Conservation (phyloP, 2,113 vertebrate genomes). For the Menidia beryllina region DNA sequence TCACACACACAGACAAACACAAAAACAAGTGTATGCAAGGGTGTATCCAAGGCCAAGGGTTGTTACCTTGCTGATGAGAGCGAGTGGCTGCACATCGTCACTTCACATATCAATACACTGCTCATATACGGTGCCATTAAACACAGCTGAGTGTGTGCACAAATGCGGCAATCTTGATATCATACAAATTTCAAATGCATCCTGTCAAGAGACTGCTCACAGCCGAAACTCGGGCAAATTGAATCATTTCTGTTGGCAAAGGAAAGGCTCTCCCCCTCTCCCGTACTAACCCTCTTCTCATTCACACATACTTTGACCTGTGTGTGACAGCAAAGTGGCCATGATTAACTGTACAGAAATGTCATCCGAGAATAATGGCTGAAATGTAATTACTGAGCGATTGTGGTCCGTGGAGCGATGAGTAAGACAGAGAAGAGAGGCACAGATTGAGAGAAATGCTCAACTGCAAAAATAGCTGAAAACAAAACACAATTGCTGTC, state of each 20-base stretch:
- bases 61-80: slow-evolving; percentile 49
- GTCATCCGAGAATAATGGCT: slow-evolving; percentile 76
- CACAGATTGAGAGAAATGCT: slow-evolving; percentile 16
- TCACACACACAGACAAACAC: slow-evolving; percentile 21
- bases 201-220: slow-evolving; percentile 17
- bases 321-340: slow-evolving; percentile 68
- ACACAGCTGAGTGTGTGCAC: background rate
- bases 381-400: slow-evolving; percentile 73
- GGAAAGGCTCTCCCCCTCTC: slow-evolving; percentile 7
- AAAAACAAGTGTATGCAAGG: slow-evolving; percentile 34
- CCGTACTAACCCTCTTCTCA: slow-evolving; percentile 50
- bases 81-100: slow-evolving; percentile 41
- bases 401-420: slow-evolving; percentile 49
- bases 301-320: slow-evolving; percentile 70
- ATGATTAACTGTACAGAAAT: slow-evolving; percentile 76
- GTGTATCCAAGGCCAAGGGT: slow-evolving; percentile 67
- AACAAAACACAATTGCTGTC: slow-evolving; percentile 14
- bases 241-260: slow-evolving; percentile 30
- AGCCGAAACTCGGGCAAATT: slow-evolving; percentile 24
- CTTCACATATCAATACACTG: slow-evolving; percentile 49
- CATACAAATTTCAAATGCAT: slow-evolving; percentile 11
- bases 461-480: background rate
- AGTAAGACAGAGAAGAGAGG: slow-evolving; percentile 37
- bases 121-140: slow-evolving; percentile 3
- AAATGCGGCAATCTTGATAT: slow-evolving; percentile 6